Conservation (phyloP, 1,140 invertebrate species). For the Branchinecta lindahli region DNA sequence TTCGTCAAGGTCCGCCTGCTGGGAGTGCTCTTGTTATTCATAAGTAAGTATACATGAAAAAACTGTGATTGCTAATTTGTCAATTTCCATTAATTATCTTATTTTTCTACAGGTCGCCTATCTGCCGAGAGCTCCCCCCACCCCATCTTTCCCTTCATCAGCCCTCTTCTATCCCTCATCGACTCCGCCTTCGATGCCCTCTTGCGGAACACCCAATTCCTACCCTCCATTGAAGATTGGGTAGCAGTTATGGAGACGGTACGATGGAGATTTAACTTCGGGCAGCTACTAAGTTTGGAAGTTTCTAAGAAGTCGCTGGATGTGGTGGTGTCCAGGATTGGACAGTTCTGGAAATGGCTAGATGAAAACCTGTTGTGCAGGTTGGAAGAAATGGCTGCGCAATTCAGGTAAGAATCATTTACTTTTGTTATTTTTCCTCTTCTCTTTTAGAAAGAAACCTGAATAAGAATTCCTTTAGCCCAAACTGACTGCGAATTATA, state of each 20-base stretch:
- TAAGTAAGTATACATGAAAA: too few species aligned
- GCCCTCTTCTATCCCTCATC: not conserved
- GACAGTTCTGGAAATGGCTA: conserved; percentile 18
- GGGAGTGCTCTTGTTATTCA: too few species aligned
- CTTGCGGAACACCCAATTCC: not conserved
- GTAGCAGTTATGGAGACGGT: conserved; percentile 13
- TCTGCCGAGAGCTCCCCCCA: conserved; percentile 16
- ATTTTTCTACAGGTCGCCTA: not conserved
- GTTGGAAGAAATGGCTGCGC: not conserved
- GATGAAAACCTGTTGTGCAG: not conserved
- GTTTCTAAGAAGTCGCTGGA: conserved; percentile 9
- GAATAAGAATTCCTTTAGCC: not conserved
- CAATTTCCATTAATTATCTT: too few species aligned
- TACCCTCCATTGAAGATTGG: conserved; percentile 11
- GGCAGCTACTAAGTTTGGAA: not conserved
- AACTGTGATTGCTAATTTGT: too few species aligned
- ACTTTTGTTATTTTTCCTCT: too few species aligned
- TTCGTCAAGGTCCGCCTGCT: too few species aligned
- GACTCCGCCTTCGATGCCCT: conserved; percentile 10
- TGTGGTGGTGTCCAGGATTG: not conserved
- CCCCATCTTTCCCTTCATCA: not conserved
- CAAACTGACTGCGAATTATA: too few species aligned
- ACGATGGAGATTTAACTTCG: conserved; percentile 14
- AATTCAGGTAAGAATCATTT: not conserved
- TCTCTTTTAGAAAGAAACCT: not conserved